Percentiles rank a stretch among this genome's conserved stretches.
Evolutionary conservation across 2,113 vertebrate species (phyloP).

Genomic region (Myotis yumanensis): DNA sequence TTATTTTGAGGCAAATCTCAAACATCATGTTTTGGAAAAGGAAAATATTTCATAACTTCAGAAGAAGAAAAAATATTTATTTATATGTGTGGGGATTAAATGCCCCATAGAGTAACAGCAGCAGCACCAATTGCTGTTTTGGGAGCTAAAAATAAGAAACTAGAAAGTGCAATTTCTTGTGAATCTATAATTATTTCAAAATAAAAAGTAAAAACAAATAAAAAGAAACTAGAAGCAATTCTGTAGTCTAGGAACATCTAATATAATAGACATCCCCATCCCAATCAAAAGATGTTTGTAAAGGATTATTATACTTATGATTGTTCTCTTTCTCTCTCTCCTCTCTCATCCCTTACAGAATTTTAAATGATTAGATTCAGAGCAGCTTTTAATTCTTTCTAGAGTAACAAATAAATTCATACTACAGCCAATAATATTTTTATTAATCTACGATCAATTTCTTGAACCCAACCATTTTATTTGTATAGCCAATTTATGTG

Average conservation of each 20-base stretch:
- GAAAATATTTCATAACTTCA: not conserved
- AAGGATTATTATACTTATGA: not conserved
- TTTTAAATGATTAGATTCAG: constrained; percentile 33
- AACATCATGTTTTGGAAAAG: not conserved
- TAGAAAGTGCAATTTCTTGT: not conserved
- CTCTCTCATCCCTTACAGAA: not conserved
- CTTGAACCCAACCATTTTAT: not conserved
- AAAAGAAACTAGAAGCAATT: not conserved
- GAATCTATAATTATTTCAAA: not conserved
- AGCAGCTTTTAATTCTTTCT: not conserved
- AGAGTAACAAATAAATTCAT: not conserved
- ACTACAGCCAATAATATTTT: not conserved
- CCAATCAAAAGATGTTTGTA: not conserved
- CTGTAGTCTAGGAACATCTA: not conserved
- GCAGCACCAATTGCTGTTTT: not conserved
- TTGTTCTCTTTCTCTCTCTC: not conserved
- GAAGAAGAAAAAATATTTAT: not conserved
- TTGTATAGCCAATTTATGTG: not conserved
- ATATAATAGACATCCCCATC: not conserved
- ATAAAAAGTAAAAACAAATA: constrained; percentile 8
- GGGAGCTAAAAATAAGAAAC: not conserved
- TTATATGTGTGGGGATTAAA: not conserved
- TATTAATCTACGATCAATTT: not conserved
- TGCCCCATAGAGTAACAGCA: not conserved
- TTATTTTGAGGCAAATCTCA: not conserved